Conservation (phyloP, 1,140 invertebrate species). For the Gryon sp. region DNA sequence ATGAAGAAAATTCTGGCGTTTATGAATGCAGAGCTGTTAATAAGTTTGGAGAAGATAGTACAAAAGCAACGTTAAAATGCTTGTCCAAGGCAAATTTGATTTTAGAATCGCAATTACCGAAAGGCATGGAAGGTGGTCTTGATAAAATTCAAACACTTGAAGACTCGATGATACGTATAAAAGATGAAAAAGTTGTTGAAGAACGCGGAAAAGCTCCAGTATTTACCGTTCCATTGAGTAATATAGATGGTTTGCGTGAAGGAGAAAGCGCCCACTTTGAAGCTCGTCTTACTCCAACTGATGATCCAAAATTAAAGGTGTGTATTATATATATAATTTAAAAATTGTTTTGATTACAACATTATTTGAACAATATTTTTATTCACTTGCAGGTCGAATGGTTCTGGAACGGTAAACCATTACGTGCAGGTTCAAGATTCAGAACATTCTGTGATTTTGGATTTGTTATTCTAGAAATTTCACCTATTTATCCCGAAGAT, state of each 20-base stretch:
- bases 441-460: constrained; percentile 97
- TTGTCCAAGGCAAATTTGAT: constrained; percentile 94
- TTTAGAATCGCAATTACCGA: constrained; percentile 95
- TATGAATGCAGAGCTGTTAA: constrained; percentile 96
- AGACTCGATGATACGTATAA: constrained; percentile 88
- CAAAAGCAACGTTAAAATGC: constrained; percentile 91
- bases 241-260: constrained; percentile 91
- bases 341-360: no score
- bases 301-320: constrained; percentile 95
- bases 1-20: constrained; percentile 96
- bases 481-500: constrained; percentile 96
- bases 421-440: constrained; percentile 93
- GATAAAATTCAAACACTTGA: constrained; percentile 96
- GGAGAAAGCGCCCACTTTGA: constrained; percentile 97
- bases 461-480: constrained; percentile 96
- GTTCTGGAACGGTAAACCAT: constrained; percentile 95
- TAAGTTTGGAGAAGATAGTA: constrained; percentile 93
- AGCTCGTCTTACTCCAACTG: constrained; percentile 93
- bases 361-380: no score
- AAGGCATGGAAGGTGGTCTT: constrained; percentile 95
- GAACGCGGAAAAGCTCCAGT: constrained; percentile 90
- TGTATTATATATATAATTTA: no score
- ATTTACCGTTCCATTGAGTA: constrained; percentile 93
- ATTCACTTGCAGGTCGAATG: constrained; percentile 96
- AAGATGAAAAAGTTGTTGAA: constrained; percentile 85